Percentiles rank a stretch among this genome's conserved stretches.
Conservation (phyloP, 1,140 invertebrate genomes). For the Thrips palmi region DNA sequence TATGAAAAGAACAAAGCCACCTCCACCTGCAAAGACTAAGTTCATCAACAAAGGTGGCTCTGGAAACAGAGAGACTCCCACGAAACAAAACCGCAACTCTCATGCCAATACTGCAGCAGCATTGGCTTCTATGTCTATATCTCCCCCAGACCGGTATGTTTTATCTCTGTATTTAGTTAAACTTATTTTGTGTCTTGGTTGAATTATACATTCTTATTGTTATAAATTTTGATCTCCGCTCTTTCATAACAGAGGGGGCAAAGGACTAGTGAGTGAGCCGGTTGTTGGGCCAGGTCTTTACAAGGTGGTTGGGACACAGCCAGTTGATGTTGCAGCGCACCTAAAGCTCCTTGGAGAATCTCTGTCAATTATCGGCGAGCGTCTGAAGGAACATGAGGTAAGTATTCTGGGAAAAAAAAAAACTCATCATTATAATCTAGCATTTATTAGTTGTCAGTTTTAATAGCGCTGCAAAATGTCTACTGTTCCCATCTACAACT, state of each 20-base stretch:
- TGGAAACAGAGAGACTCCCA: not conserved
- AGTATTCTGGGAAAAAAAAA: not conserved
- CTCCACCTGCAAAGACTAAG: no score
- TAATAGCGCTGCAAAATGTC: not conserved
- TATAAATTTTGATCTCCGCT: not conserved
- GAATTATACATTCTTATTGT: no score
- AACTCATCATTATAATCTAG: not conserved
- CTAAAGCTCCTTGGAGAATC: constrained; percentile 84
- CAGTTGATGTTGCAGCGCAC: constrained; percentile 83
- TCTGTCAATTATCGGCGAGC: constrained; percentile 77
- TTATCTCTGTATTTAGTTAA: not conserved
- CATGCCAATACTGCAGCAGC: not conserved
- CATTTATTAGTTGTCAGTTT: not conserved
- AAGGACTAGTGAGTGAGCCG: constrained; percentile 15
- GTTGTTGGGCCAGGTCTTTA: constrained; percentile 25
- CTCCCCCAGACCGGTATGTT: no score
- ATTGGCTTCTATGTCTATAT: no score
- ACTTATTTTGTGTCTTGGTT: no score
- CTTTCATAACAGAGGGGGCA: not conserved
- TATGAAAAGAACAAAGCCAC: no score
- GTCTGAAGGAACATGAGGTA: constrained; percentile 65
- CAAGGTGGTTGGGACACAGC: constrained; percentile 58
- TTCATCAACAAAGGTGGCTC: constrained; percentile 23
- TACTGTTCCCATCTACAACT: not conserved
- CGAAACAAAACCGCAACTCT: not conserved